These are phyloP conservation scores for Phrynocephalus vlangalii DNA, from an alignment of 2,797 vertebrate genomes.

Conservation along the genomic window DNA sequence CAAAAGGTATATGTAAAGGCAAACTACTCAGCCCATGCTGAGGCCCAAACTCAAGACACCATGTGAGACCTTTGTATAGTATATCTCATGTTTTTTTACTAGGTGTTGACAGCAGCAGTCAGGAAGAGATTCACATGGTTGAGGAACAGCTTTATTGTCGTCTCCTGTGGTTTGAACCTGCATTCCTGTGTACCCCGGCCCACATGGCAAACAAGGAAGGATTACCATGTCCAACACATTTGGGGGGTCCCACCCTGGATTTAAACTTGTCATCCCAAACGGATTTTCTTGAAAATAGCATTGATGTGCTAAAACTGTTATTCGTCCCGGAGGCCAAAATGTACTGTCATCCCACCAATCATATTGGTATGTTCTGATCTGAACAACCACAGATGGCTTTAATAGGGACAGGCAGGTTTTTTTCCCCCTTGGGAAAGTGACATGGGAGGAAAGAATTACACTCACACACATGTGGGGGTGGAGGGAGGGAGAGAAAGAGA, in stretches of 20 bases:
- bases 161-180: neutral
- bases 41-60: neutral
- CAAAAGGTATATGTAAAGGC: neutral
- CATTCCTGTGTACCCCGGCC: neutral
- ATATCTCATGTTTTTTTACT: neutral
- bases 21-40: neutral
- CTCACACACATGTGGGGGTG: neutral
- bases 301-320: too few relatives aligned
- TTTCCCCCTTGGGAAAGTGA: too few relatives aligned
- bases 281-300: neutral
- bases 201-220: neutral
- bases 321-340: too few relatives aligned
- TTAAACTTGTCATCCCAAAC: neutral
- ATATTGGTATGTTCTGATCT: too few relatives aligned
- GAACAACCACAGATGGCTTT: too few relatives aligned
- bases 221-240: neutral
- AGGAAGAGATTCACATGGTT: neutral
- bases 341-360: too few relatives aligned
- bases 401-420: too few relatives aligned
- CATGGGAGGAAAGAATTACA: too few relatives aligned
- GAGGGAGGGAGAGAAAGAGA: too few relatives aligned
- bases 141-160: neutral
- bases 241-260: neutral
- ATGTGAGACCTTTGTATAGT: too few relatives aligned
- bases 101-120: neutral